Base-by-base conservation (phyloP, 2,797 vertebrate species). In the Brachyalestes nurse region DNA sequence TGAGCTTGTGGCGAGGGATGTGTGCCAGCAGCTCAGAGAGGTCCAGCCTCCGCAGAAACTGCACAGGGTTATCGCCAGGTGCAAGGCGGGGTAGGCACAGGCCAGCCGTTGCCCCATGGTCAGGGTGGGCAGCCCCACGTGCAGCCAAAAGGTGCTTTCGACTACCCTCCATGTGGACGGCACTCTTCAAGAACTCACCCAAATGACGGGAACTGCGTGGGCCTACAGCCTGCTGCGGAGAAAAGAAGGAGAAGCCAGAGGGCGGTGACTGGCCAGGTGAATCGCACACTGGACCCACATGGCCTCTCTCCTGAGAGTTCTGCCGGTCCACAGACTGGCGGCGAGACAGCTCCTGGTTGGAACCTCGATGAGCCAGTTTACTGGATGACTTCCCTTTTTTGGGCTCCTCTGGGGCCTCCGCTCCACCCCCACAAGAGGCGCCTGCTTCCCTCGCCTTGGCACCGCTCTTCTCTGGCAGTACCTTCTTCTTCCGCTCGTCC, bases 41-140 rank as follows among this genome's bases (percentile, higher is more conserved):
- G 93, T 99, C 98, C 80, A 99, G 95, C 92, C 98, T 95, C 87
- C 97, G 93, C 83, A 99, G 91, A 89, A 99, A 99, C 92, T 99
- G 97, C 82, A 99, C 97, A 0, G 97, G 96, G 82, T 91, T 90
- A 34, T 91, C 92, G 0, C 95, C 95, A 2, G 96, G 93, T 60
- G 93, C 88, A 1, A 96, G 95, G 3, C 97, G 90, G 73, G 97
- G 95, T 58, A 94, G 87, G 5, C 90, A 88, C 25, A 92, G 88
- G 3, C 91, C 86, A 0, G 90, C 85, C 0, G 91, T 34, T 7
- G 65, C 85, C 0, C 88, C 89, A 0, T 89, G 87, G 49, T 94
- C 93, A 0, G 92, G 83, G 81, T 92, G 93, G 75, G 87, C 51
- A 0, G 84, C 87, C 0, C 86, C 87, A 62, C 96, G 91, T 4